Percentiles rank a stretch among this genome's conserved stretches.
Conservation (phyloP, 1,140 invertebrate species). For the Eulimnadia texana region DNA sequence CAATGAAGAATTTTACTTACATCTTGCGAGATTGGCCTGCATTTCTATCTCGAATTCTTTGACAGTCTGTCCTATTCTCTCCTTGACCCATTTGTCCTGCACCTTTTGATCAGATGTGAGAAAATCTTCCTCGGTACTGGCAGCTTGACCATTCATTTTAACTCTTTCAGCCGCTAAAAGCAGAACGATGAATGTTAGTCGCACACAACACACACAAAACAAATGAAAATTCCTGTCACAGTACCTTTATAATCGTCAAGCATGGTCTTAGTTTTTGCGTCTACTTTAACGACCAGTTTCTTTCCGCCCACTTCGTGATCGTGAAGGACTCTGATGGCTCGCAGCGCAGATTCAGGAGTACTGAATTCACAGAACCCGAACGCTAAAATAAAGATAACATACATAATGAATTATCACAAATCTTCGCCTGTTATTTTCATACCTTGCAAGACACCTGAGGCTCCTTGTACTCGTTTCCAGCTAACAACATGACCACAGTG, state of each 20-base stretch:
- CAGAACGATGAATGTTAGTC: conserved; percentile 3
- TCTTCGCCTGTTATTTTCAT: background rate
- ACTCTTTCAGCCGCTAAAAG: conserved; percentile 17
- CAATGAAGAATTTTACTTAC: background rate
- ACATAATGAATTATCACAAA: background rate
- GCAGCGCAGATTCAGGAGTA: conserved; percentile 81
- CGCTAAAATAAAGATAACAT: conserved; percentile 34
- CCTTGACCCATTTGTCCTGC: conserved; percentile 11
- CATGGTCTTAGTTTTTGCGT: conserved; percentile 88
- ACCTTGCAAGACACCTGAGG: conserved; percentile 30
- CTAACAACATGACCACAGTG: conserved; percentile 83
- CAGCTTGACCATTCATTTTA: conserved; percentile 18
- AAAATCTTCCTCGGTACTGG: conserved; percentile 9
- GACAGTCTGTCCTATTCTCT: conserved; percentile 6
- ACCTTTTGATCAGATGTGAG: conserved; percentile 3
- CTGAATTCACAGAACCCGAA: conserved; percentile 98
- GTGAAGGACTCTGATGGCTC: conserved; percentile 85
- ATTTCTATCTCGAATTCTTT: conserved; percentile 9
- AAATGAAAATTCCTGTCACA: background rate
- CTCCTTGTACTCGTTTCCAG: conserved; percentile 91
- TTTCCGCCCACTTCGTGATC: conserved; percentile 88
- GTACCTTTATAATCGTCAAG: conserved; percentile 83
- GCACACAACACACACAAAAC: background rate
- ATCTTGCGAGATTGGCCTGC: conserved; percentile 8
- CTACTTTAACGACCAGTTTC: conserved; percentile 89